Evolutionary conservation across 2,888 invertebrate species (phyloP).

Genomic region (Bursaphelenchus okinawaensis): DNA sequence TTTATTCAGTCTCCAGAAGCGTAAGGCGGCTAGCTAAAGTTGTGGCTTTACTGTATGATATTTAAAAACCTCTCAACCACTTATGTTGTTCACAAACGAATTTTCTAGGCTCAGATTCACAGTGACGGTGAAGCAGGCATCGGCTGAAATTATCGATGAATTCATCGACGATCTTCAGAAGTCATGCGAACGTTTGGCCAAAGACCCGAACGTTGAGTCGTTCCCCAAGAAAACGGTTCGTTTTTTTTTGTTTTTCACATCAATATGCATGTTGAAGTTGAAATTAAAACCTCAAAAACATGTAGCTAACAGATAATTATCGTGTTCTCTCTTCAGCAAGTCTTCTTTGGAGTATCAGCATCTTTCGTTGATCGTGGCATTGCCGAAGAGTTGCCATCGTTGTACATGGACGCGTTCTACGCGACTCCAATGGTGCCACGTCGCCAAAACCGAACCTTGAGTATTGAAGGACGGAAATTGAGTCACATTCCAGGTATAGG

Average conservation of each 20-base stretch:
- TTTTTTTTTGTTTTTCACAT: background rate
- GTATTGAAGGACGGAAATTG: constrained; percentile 38
- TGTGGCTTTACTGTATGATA: background rate
- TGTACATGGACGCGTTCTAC: constrained; percentile 29
- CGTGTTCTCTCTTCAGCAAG: constrained; percentile 11
- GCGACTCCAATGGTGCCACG: constrained; percentile 28
- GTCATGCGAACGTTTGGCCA: constrained; percentile 22
- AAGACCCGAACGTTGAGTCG: constrained; percentile 10
- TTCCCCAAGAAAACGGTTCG: constrained; percentile 12
- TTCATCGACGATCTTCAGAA: constrained; percentile 29
- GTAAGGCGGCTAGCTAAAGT: no score
- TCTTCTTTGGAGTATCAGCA: constrained; percentile 31
- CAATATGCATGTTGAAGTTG: no score
- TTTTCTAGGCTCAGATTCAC: constrained; percentile 26
- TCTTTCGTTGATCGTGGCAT: constrained; percentile 31
- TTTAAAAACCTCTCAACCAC: background rate
- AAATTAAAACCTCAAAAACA: background rate
- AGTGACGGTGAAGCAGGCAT: constrained; percentile 31
- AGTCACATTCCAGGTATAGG: constrained; percentile 18
- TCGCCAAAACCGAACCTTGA: constrained; percentile 28
- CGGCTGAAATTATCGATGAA: constrained; percentile 30
- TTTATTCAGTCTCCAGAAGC: constrained; percentile 86
- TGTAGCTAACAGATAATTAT: background rate
- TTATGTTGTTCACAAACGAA: background rate
- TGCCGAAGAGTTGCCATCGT: constrained; percentile 24